Conservation (phyloP, 1,140 invertebrate species). For the Brachionus plicatilis region DNA sequence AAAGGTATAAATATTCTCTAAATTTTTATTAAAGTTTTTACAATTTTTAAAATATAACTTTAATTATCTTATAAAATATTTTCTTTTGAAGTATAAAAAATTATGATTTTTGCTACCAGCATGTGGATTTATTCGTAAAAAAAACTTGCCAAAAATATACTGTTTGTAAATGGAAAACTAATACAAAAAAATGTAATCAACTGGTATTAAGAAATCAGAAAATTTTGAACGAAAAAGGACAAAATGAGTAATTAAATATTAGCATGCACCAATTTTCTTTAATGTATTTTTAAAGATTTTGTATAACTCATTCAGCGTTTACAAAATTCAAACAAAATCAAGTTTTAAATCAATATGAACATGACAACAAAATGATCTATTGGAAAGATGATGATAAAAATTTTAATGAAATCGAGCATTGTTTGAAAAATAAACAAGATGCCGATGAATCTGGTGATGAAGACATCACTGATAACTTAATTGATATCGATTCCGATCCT, state of each 20-base stretch:
- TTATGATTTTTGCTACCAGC: conserved; percentile 8
- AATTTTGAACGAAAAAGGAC: not conserved
- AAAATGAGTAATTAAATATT: not conserved
- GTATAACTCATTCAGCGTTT: not conserved
- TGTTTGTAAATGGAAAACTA: conserved; percentile 1
- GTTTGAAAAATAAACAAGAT: not conserved
- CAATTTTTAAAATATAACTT: not conserved
- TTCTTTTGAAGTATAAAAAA: not conserved
- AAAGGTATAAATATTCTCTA: not conserved
- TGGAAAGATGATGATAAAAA: not conserved
- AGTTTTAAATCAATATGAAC: not conserved
- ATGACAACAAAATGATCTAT: not conserved
- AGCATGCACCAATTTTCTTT: too few relatives aligned
- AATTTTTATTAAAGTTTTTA: not conserved
- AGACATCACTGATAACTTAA: not conserved
- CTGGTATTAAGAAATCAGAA: not conserved
- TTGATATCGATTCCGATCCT: not conserved
- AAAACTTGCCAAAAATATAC: not conserved
- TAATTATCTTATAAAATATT: not conserved
- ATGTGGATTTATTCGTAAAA: conserved; percentile 9
- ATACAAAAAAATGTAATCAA: conserved; percentile 3
- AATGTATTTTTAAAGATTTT: not conserved
- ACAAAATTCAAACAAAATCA: not conserved
- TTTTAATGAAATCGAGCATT: not conserved
- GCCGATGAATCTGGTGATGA: not conserved